Conservation (phyloP, 2,888 invertebrate genomes). For the Ischnura elegans region DNA sequence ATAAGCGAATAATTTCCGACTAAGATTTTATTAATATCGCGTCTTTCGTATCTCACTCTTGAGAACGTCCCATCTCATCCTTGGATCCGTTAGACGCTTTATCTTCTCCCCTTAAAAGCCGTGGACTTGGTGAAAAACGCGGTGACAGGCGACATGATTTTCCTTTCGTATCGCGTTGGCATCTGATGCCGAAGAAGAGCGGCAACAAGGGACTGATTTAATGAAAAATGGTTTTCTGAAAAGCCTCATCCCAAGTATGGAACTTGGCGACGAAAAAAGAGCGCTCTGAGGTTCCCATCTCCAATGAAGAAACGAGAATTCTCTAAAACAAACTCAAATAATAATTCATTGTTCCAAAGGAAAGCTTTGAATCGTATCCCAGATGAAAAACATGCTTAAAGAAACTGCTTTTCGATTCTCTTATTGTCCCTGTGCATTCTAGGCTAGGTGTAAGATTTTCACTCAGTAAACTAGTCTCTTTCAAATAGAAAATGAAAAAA, state of each 20-base stretch:
- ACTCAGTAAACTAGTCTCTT: no score
- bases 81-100: background rate
- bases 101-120: conserved; percentile 19
- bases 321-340: no score
- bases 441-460: no score
- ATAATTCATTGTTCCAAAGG: no score
- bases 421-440: no score
- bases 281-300: no score
- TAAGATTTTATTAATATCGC: background rate
- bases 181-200: background rate
- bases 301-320: no score
- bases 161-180: conserved; percentile 28
- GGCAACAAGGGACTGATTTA: background rate
- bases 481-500: no score
- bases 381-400: no score
- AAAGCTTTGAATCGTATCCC: no score
- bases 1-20: background rate
- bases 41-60: background rate
- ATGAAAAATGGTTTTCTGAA: conserved; percentile 15
- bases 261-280: no score
- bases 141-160: conserved; percentile 48
- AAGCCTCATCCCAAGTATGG: background rate
- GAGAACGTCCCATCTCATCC: background rate
- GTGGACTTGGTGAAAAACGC: background rate
- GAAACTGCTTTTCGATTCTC: no score